Evolutionary conservation across 37 sponge, comb jelly and placozoan genomes (phyloP).

Genomic region (Haliclona indistincta): DNA sequence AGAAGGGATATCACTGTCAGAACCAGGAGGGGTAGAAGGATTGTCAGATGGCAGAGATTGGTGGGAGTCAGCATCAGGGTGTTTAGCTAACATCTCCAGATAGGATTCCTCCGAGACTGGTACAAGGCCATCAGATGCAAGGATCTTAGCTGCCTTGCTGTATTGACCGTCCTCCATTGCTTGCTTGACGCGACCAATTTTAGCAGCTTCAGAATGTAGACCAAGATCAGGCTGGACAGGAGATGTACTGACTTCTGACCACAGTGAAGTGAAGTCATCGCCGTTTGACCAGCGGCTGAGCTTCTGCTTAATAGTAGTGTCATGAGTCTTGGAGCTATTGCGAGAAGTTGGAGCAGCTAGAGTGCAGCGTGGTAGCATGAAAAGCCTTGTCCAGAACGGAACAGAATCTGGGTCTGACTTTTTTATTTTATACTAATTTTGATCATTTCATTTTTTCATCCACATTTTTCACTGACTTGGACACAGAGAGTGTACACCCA

Average conservation of each 20-base stretch:
- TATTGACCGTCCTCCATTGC: slow-evolving; percentile 3
- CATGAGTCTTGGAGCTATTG: background rate
- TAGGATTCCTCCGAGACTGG: background rate
- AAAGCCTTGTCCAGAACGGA: slow-evolving; percentile 1
- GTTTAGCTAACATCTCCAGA: slow-evolving; percentile 13
- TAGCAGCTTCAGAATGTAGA: too few relatives aligned
- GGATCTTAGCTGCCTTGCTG: slow-evolving; percentile 13
- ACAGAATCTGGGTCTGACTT: too few relatives aligned
- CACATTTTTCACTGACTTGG: too few relatives aligned
- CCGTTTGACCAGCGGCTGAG: background rate
- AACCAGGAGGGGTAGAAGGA: background rate
- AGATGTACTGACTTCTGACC: background rate
- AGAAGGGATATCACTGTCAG: background rate
- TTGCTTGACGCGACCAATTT: slow-evolving; percentile 3
- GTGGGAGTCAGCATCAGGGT: slow-evolving; percentile 1
- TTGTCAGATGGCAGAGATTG: background rate
- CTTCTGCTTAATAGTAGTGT: background rate
- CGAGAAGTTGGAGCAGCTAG: background rate
- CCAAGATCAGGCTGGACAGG: background rate
- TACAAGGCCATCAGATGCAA: slow-evolving; percentile 12
- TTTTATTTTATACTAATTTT: too few relatives aligned
- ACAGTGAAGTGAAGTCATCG: background rate
- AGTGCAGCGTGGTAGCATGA: background rate
- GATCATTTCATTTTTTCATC: too few relatives aligned
- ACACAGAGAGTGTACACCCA: too few relatives aligned